phyloP scores from a whole-genome alignment of 2,113 vertebrate species.

The Xyliphius kryptos region DNA sequence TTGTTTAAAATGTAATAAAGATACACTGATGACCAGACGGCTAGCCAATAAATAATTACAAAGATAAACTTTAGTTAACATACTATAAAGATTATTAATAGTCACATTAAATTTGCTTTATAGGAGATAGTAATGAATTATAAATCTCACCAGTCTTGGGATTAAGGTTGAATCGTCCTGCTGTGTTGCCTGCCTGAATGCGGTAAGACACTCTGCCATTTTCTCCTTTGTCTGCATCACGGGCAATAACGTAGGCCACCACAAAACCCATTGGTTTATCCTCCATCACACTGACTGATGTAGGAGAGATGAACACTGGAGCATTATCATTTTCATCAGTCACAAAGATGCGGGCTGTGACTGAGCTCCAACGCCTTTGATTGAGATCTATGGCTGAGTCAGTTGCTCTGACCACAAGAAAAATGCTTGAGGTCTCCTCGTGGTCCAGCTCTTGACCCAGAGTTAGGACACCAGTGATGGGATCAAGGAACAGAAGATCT shows the following conservation, averaged over 20 bases:
- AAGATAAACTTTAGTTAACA: too few species aligned
- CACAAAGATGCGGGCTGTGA: conserved; percentile 82
- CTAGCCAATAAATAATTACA: too few species aligned
- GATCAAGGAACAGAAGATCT: conserved; percentile 69
- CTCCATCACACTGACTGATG: conserved; percentile 75
- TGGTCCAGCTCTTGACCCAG: conserved; percentile 73
- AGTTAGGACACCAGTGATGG: conserved; percentile 75
- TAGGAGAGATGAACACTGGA: conserved; percentile 77
- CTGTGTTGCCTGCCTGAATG: conserved; percentile 71
- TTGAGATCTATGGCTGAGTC: conserved; percentile 75
- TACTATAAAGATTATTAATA: too few species aligned
- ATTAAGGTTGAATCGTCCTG: conserved; percentile 77
- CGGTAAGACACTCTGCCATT: conserved; percentile 82
- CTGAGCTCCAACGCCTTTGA: conserved; percentile 74
- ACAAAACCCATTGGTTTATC: conserved; percentile 82
- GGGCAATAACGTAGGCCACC: conserved; percentile 78
- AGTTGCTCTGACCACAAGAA: conserved; percentile 78
- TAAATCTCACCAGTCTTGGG: conserved; percentile 76
- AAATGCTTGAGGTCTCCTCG: conserved; percentile 71
- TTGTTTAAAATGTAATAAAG: too few species aligned
- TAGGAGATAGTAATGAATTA: conserved; percentile 8
- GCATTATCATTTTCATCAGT: conserved; percentile 86
- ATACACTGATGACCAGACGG: too few species aligned
- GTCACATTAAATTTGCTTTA: not conserved
- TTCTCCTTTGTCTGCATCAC: conserved; percentile 84